These are phyloP conservation scores for Engraulis encrasicolus DNA, from an alignment of 2,113 vertebrate species.

Conservation along the genomic window DNA sequence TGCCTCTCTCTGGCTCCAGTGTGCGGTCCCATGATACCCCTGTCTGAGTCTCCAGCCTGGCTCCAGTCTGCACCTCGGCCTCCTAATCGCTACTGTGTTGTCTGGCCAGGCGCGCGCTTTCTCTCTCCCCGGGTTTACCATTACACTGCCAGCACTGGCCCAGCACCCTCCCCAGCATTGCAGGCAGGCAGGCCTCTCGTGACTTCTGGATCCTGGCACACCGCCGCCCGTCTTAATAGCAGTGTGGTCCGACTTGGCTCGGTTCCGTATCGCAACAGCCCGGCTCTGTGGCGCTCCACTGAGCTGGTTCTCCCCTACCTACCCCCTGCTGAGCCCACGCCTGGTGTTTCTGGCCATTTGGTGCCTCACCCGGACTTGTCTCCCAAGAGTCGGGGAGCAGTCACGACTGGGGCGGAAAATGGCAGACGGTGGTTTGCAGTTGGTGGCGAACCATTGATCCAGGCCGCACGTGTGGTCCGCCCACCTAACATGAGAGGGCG, in stretches of 20 bases:
- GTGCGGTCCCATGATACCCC: background rate
- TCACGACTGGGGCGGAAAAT: background rate
- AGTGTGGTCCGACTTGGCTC: background rate
- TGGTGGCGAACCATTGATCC: background rate
- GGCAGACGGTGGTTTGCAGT: background rate
- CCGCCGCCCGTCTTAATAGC: background rate
- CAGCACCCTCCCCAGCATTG: background rate
- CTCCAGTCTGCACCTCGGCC: background rate
- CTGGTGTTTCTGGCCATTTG: background rate
- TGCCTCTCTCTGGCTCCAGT: background rate
- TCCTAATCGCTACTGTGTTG: background rate
- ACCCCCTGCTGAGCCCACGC: background rate
- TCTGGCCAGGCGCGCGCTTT: background rate
- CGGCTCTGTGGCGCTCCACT: background rate
- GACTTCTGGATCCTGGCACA: background rate
- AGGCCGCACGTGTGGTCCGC: too few relatives aligned
- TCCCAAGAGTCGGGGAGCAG: background rate
- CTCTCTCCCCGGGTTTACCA: background rate
- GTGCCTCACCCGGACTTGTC: background rate
- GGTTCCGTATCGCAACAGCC: background rate
- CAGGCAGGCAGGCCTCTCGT: background rate
- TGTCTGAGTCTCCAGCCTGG: slow-evolving; percentile 8
- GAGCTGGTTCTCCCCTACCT: background rate
- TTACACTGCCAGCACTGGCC: background rate
- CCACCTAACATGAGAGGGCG: too few relatives aligned